phyloP scores from a whole-genome alignment of 2,113 vertebrate genomes.

The Gnathonemus longibarbis region DNA sequence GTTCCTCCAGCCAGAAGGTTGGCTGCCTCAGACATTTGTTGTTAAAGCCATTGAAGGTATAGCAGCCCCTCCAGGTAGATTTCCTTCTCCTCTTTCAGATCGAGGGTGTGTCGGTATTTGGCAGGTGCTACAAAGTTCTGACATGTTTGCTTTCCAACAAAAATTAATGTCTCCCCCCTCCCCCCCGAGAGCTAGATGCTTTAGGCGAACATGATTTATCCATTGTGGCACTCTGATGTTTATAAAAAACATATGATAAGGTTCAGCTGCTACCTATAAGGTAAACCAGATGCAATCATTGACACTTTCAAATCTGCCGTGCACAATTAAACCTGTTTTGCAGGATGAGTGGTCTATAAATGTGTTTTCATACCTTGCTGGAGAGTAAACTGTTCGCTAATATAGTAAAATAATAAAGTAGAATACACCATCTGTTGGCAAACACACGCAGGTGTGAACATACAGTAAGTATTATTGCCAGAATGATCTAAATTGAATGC shows the following conservation, averaged over 20 bases:
- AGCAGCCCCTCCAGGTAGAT: neutral
- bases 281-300: neutral
- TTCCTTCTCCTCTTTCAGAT: neutral
- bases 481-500: neutral
- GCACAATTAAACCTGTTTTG: neutral
- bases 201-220: neutral
- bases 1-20: neutral
- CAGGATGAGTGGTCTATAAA: neutral
- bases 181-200: neutral
- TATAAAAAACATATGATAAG: neutral
- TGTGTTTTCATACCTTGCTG: neutral
- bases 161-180: neutral
- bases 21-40: neutral
- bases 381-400: neutral
- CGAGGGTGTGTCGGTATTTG: neutral
- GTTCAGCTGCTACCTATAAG: neutral
- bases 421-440: neutral
- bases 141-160: neutral
- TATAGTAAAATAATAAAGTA: neutral
- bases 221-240: neutral
- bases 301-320: neutral
- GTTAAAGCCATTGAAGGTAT: neutral
- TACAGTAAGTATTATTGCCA: neutral
- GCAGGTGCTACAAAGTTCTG: conserved; percentile 1
- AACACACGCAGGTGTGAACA: neutral